These are phyloP conservation scores for Ramphastos sulfuratus DNA, from an alignment of 2,113 vertebrate genomes.

Conservation along the genomic window DNA sequence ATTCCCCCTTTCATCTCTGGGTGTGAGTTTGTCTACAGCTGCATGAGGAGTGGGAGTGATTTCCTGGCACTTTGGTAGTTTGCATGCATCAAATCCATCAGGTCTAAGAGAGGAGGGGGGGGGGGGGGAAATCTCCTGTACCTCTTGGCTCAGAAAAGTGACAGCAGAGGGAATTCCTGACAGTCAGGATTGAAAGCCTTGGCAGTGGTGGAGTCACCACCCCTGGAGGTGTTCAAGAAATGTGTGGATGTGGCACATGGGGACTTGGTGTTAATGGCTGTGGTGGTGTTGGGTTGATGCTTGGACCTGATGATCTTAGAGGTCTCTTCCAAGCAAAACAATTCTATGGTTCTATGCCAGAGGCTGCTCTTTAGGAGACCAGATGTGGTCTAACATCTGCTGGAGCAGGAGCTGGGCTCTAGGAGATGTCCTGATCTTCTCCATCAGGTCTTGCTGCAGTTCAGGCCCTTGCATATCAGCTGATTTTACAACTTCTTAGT, in stretches of 20 bases:
- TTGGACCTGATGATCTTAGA: too few relatives aligned
- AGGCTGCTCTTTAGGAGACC: not conserved
- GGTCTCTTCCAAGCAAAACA: too few relatives aligned
- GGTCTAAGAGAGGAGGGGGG: not conserved
- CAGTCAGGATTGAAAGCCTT: not conserved
- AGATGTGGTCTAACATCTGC: not conserved
- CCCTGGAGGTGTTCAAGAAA: too few relatives aligned
- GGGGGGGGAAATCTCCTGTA: not conserved
- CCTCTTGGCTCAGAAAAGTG: not conserved
- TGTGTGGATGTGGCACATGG: too few relatives aligned
- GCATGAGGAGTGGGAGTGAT: not conserved
- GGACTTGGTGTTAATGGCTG: too few relatives aligned
- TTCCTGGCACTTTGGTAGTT: not conserved
- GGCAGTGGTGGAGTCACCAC: not conserved
- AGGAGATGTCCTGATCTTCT: not conserved
- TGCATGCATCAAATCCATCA: not conserved
- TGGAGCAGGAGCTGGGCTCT: not conserved
- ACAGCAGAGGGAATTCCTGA: not conserved
- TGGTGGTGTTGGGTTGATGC: too few relatives aligned
- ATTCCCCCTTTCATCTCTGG: conserved; percentile 5
- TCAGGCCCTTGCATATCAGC: not conserved
- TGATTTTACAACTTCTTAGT: not conserved
- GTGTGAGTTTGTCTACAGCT: not conserved
- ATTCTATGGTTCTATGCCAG: too few relatives aligned
- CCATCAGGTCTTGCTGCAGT: not conserved